Conservation (phyloP, 2,797 vertebrate genomes). For the Sylvilagus floridanus region DNA sequence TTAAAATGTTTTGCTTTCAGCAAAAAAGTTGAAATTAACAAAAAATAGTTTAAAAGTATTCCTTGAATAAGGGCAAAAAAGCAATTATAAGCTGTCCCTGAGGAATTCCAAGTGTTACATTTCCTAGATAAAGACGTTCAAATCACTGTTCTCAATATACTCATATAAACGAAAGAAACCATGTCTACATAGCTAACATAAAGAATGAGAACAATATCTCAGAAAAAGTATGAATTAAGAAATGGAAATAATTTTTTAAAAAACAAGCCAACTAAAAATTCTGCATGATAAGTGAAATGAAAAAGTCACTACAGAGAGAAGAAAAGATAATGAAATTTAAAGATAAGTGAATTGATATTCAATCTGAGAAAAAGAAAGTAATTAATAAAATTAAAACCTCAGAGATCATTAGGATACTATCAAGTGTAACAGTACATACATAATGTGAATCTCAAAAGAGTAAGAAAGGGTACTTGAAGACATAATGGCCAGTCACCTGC, state of each 20-base stretch:
- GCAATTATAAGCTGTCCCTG: not conserved
- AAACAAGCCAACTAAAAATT: not conserved
- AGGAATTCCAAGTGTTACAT: not conserved
- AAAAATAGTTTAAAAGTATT: conserved; percentile 3
- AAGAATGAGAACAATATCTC: not conserved
- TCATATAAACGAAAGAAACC: not conserved
- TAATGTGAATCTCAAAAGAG: not conserved
- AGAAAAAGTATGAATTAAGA: not conserved
- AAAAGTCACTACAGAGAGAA: not conserved
- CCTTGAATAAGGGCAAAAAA: not conserved
- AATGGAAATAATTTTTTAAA: not conserved
- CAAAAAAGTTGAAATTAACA: not conserved
- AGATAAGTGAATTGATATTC: not conserved
- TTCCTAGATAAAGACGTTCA: not conserved
- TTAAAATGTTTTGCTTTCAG: not conserved
- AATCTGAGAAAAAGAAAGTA: not conserved
- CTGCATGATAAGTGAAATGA: not conserved
- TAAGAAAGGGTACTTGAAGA: not conserved
- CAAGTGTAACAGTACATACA: not conserved
- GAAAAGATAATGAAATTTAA: not conserved
- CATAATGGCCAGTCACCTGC: not conserved
- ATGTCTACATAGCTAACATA: not conserved
- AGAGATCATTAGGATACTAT: not conserved
- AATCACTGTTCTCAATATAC: not conserved
- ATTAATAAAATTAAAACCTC: conserved; percentile 23